Conservation (phyloP, 2,797 vertebrate genomes). For the Astyanax mexicanus region DNA sequence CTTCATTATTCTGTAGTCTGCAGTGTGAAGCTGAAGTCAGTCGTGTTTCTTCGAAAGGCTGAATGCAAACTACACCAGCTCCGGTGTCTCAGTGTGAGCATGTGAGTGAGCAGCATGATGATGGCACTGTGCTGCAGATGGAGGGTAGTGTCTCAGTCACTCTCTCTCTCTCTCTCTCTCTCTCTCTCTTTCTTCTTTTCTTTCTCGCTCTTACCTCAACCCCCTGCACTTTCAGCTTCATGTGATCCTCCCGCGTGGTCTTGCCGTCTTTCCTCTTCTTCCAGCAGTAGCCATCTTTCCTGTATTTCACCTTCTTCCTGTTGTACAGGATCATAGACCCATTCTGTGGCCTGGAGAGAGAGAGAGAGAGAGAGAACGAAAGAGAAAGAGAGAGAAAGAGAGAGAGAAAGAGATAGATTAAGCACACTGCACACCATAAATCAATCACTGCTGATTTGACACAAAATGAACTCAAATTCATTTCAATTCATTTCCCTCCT, state of each 20-base stretch:
- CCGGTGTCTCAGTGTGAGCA: conserved; percentile 11
- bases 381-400: too few species aligned
- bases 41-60: not conserved
- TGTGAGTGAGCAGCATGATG: conserved; percentile 17
- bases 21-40: conserved; percentile 20
- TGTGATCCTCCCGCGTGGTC: conserved; percentile 96
- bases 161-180: conserved; percentile 55
- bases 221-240: conserved; percentile 98
- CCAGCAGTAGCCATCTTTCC: conserved; percentile 99
- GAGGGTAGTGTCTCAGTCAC: not conserved
- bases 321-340: conserved; percentile 99
- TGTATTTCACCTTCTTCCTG: conserved; percentile 98
- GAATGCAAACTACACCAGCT: conserved; percentile 1
- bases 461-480: not conserved
- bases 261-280: conserved; percentile 98
- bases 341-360: conserved; percentile 89
- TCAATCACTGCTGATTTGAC: not conserved
- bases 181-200: conserved; percentile 15
- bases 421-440: not conserved
- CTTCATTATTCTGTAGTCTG: not conserved
- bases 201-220: conserved; percentile 97
- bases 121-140: not conserved
- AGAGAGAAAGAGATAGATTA: conserved; percentile 21
- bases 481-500: too few species aligned
- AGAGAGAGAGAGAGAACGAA: conserved; percentile 31